phyloP scores from a whole-genome alignment of 2,797 vertebrate species.

The Hoplostethus atlanticus region DNA sequence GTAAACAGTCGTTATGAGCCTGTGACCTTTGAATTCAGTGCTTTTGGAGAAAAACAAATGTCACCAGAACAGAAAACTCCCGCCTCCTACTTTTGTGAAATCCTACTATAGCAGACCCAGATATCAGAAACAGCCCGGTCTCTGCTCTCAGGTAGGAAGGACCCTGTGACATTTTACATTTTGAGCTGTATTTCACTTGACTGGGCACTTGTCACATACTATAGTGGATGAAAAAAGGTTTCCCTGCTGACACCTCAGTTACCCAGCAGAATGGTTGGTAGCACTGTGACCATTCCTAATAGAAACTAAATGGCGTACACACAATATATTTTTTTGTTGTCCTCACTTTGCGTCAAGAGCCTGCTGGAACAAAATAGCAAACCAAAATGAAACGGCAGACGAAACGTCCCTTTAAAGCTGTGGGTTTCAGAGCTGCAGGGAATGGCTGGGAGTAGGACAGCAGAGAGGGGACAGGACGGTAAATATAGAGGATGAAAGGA shows the following conservation, averaged over 20 bases:
- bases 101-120: slow-evolving; percentile 21
- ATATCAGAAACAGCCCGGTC: slow-evolving; percentile 27
- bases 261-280: slow-evolving; percentile 27
- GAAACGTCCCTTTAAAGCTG: slow-evolving; percentile 23
- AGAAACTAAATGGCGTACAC: slow-evolving; percentile 28
- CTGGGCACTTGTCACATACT: slow-evolving; percentile 22
- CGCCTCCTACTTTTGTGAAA: slow-evolving; percentile 30
- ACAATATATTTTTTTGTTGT: slow-evolving; percentile 14
- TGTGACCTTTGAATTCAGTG: slow-evolving; percentile 76
- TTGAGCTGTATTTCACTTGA: slow-evolving; percentile 32
- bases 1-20: slow-evolving; percentile 79
- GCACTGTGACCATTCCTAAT: not conserved
- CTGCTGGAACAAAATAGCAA: slow-evolving; percentile 23
- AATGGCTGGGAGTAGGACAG: not conserved
- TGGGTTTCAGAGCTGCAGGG: not conserved
- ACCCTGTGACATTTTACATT: slow-evolving; percentile 48
- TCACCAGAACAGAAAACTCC: slow-evolving; percentile 65
- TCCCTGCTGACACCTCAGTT: slow-evolving; percentile 23
- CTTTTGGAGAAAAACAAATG: slow-evolving; percentile 78
- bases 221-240: slow-evolving; percentile 12
- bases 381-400: slow-evolving; percentile 10
- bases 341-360: slow-evolving; percentile 23
- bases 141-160: slow-evolving; percentile 33
- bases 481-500: slow-evolving; percentile 13
- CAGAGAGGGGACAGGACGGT: not conserved